Conservation (phyloP, 2,113 vertebrate species). For the Phrynosoma blainvillii region DNA sequence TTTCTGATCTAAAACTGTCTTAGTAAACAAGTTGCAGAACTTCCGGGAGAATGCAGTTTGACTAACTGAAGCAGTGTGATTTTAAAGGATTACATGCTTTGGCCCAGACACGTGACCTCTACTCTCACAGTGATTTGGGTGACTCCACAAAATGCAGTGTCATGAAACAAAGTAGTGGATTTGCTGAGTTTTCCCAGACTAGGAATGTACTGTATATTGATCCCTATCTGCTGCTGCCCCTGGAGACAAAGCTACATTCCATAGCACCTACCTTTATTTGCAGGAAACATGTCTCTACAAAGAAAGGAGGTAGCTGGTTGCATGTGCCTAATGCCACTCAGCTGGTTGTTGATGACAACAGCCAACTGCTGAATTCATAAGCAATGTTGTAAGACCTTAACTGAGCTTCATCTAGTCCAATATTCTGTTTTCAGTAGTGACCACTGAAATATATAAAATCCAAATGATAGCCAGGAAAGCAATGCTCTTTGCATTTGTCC, state of each 20-base stretch:
- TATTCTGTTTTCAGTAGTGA: too few relatives aligned
- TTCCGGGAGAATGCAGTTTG: not conserved
- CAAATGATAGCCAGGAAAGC: not conserved
- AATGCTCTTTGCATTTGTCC: not conserved
- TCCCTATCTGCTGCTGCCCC: slow-evolving; percentile 3
- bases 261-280: not conserved
- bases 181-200: not conserved
- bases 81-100: not conserved
- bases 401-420: not conserved
- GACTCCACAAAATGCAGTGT: not conserved
- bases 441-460: not conserved
- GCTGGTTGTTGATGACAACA: not conserved
- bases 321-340: not conserved
- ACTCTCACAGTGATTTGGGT: not conserved
- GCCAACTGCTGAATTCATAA: not conserved
- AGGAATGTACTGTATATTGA: not conserved
- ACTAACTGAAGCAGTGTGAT: not conserved
- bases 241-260: slow-evolving; percentile 11
- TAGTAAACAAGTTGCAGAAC: not conserved
- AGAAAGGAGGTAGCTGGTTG: slow-evolving; percentile 9
- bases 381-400: not conserved
- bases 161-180: not conserved
- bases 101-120: not conserved
- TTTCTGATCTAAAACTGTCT: not conserved
- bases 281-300: not conserved